Conservation (phyloP, 35 echinoderm and acorn worm genomes). For the Ophiothrix spiculata region DNA sequence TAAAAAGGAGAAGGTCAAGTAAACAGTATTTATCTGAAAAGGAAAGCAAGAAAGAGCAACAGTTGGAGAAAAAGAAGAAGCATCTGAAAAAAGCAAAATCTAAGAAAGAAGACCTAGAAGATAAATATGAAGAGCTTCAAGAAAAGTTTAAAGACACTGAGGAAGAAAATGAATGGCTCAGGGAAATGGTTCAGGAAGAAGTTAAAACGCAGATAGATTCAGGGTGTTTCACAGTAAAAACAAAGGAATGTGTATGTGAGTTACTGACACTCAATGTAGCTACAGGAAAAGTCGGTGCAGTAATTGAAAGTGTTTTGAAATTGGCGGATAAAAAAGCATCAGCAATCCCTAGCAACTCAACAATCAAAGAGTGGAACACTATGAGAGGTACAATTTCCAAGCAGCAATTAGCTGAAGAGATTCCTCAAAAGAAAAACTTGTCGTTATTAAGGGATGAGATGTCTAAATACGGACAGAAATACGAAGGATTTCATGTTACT, state of each 20-base stretch:
- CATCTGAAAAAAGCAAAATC: constrained; percentile 21
- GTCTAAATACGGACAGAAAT: constrained; percentile 42
- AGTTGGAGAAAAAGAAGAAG: constrained; percentile 14
- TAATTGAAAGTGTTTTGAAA: constrained; percentile 22
- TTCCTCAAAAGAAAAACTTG: neutral
- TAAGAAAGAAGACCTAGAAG: constrained; percentile 17
- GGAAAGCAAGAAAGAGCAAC: neutral
- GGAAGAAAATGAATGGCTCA: neutral
- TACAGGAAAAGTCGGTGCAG: constrained; percentile 23
- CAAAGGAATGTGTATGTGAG: constrained; percentile 30
- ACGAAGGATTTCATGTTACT: constrained; percentile 24
- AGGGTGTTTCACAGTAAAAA: neutral
- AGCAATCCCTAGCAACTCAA: neutral
- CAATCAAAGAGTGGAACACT: constrained; percentile 9
- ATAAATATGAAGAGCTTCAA: neutral
- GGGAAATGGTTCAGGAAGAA: neutral
- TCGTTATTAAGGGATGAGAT: constrained; percentile 29
- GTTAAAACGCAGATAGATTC: neutral
- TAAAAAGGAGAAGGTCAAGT: neutral
- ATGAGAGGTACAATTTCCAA: constrained; percentile 15
- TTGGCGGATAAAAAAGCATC: constrained; percentile 32
- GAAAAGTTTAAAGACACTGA: constrained; percentile 25
- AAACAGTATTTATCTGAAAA: neutral
- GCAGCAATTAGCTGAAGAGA: constrained; percentile 29
- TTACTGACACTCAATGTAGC: constrained; percentile 38